These are phyloP conservation scores for Cinclus mexicanus DNA, from an alignment of 2,113 vertebrate genomes.

Conservation along the genomic window DNA sequence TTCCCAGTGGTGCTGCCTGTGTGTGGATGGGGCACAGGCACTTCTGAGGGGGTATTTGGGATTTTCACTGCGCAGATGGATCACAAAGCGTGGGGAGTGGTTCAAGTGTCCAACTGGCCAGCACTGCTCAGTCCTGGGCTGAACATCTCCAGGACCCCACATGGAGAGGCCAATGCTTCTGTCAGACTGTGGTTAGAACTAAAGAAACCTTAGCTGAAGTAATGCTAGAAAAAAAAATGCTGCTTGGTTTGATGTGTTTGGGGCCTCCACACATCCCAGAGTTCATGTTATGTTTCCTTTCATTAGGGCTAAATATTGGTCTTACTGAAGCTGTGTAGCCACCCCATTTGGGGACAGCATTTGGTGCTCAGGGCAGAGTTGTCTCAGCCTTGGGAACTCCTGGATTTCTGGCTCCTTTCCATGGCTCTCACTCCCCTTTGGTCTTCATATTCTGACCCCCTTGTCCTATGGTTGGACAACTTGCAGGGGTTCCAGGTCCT, in stretches of 20 bases:
- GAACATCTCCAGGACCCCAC: not conserved
- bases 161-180: not conserved
- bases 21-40: fast-evolving
- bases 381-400: fast-evolving
- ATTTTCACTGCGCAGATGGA: not conserved
- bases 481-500: not conserved
- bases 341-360: not conserved
- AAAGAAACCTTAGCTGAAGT: not conserved
- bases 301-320: constrained; percentile 34
- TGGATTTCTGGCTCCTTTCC: not conserved
- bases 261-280: not conserved
- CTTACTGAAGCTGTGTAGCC: not conserved
- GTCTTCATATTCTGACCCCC: not conserved
- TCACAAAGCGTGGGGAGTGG: fast-evolving
- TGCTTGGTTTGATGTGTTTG: not conserved
- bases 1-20: not conserved
- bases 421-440: not conserved
- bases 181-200: fast-evolving
- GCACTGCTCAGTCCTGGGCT: not conserved
- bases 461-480: not conserved
- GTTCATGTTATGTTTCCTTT: not conserved
- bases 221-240: not conserved
- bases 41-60: fast-evolving
- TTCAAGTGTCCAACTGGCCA: fast-evolving
- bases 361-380: not conserved